phyloP scores from a whole-genome alignment of 2,113 vertebrate species.

The Chaetodon trifascialis region DNA sequence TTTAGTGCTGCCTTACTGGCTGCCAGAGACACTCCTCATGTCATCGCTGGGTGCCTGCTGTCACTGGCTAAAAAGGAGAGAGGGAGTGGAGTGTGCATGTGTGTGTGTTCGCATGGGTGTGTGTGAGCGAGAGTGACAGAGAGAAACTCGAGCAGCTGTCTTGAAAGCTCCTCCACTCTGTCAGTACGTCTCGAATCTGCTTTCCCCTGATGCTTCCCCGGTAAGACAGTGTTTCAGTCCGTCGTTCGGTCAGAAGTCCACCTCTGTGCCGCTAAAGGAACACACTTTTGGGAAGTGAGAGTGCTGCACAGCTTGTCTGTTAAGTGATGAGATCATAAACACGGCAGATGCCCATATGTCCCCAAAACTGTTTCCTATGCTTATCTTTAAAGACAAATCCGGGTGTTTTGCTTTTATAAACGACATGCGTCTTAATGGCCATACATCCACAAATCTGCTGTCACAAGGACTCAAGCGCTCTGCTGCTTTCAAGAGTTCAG shows the following conservation, averaged over 20 bases:
- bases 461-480: neutral
- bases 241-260: conserved; percentile 45
- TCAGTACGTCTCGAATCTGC: conserved; percentile 68
- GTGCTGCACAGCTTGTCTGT: conserved; percentile 23
- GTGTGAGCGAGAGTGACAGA: conserved; percentile 68
- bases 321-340: conserved; percentile 22
- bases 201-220: conserved; percentile 48
- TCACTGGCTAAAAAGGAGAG: conserved; percentile 85
- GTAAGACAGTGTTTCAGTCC: conserved; percentile 40
- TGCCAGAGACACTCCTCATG: conserved; percentile 84
- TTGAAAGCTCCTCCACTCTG: conserved; percentile 74
- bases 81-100: conserved; percentile 64
- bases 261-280: conserved; percentile 29
- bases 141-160: conserved; percentile 80
- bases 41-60: conserved; percentile 84
- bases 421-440: neutral
- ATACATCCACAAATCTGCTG: neutral
- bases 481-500: neutral
- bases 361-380: neutral
- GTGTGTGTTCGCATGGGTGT: conserved; percentile 23
- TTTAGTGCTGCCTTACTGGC: conserved; percentile 83
- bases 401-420: neutral
- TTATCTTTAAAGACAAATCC: neutral
- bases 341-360: neutral
- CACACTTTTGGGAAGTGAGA: conserved; percentile 28